Conservation (phyloP, 1,140 invertebrate species). For the Micrasema longulum region DNA sequence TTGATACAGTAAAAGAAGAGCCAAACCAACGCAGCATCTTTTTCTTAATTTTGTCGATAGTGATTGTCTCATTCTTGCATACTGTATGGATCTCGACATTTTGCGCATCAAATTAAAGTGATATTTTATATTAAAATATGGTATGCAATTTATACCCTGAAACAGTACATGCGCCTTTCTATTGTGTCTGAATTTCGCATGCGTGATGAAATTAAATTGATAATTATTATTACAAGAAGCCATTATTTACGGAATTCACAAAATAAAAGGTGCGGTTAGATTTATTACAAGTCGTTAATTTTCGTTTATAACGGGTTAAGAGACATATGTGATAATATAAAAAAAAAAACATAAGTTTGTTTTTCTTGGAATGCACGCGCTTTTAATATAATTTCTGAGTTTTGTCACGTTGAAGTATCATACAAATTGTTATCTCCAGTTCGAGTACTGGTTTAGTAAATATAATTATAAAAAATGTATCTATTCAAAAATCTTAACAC, state of each 20-base stretch:
- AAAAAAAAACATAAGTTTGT: too few species aligned
- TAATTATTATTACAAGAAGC: constrained; percentile 18
- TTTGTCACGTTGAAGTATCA: too few species aligned
- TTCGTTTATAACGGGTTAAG: background rate
- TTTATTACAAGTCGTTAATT: background rate
- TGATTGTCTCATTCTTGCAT: too few species aligned
- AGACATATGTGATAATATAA: background rate
- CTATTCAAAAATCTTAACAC: too few species aligned
- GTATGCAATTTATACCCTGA: constrained; percentile 14
- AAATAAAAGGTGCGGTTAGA: constrained; percentile 9
- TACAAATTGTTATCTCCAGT: too few species aligned
- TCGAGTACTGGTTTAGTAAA: too few species aligned
- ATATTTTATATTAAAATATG: constrained; percentile 21
- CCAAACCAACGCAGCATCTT: background rate
- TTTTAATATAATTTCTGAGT: too few species aligned
- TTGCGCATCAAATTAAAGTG: constrained; percentile 16
- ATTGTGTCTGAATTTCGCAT: constrained; percentile 1
- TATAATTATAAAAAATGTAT: too few species aligned
- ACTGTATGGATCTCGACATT: background rate
- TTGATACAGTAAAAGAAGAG: background rate
- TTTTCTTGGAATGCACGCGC: too few species aligned
- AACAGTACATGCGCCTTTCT: background rate
- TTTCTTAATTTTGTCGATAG: too few species aligned
- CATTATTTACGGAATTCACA: background rate
- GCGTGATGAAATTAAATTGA: constrained; percentile 29